Conservation (phyloP, 2,797 vertebrate genomes). For the Masticophis lateralis region DNA sequence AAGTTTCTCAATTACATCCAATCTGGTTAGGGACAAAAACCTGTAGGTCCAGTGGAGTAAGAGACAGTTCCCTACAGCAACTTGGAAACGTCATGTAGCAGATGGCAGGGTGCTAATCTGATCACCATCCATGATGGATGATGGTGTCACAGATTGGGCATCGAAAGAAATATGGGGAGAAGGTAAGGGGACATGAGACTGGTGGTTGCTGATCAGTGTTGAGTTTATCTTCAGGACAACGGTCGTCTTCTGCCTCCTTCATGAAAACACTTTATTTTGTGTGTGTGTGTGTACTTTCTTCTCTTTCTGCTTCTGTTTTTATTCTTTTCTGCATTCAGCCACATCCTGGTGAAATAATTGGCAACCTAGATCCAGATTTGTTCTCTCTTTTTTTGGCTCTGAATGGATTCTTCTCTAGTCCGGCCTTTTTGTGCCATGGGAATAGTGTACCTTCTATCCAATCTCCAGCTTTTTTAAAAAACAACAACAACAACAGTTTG, state of each 20-base stretch:
- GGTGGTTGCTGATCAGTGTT: background rate
- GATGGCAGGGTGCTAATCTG: background rate
- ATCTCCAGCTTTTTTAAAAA: background rate
- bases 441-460: background rate
- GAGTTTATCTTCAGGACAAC: background rate
- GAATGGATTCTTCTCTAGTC: background rate
- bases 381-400: background rate
- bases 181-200: background rate
- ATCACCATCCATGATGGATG: background rate
- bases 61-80: background rate
- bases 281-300: background rate
- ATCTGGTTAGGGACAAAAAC: background rate
- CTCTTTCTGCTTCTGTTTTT: background rate
- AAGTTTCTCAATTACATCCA: background rate
- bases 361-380: background rate
- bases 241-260: background rate
- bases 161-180: background rate
- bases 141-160: background rate
- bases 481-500: background rate
- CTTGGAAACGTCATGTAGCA: background rate
- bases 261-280: too few species aligned
- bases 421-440: background rate
- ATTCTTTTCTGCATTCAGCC: background rate
- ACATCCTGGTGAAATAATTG: background rate
- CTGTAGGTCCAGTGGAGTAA: background rate